Conservation (phyloP, 2,888 invertebrate species). For the Nymphalis c-album region DNA sequence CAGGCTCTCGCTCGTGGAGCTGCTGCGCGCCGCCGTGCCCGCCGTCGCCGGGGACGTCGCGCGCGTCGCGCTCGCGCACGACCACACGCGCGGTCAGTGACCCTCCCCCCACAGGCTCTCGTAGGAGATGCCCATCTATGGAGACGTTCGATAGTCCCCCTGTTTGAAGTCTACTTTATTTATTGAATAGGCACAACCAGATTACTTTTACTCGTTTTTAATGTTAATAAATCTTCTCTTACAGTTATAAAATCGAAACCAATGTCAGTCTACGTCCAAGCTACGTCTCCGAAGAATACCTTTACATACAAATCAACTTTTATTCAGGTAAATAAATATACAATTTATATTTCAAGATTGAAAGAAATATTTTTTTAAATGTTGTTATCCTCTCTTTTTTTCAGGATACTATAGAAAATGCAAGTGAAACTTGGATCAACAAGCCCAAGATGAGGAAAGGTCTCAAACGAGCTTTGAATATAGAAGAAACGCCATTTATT, state of each 20-base stretch:
- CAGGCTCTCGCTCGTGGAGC: no score
- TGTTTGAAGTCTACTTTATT: no score
- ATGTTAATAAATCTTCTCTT: conserved; percentile 44
- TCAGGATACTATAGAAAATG: conserved; percentile 76
- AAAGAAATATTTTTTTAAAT: no score
- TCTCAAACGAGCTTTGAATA: conserved; percentile 67
- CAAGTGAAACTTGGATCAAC: conserved; percentile 71
- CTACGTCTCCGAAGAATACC: conserved; percentile 65
- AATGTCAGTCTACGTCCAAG: conserved; percentile 81
- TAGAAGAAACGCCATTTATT: conserved; percentile 83
- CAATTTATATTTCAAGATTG: not conserved
- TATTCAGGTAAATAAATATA: conserved; percentile 59
- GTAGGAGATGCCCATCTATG: not conserved
- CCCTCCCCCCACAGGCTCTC: no score
- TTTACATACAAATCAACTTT: conserved; percentile 76
- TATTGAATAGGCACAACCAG: no score
- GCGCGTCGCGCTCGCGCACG: no score
- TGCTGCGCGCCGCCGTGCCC: no score
- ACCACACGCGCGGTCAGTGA: no score
- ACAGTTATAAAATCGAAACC: conserved; percentile 80
- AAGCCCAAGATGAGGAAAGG: conserved; percentile 65
- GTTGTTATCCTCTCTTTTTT: no score
- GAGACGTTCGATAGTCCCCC: not conserved
- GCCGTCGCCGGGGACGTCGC: no score
- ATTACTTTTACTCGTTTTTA: not conserved